These are phyloP conservation scores for Sparus aurata DNA, from an alignment of 2,797 vertebrate genomes.

Conservation along the genomic window DNA sequence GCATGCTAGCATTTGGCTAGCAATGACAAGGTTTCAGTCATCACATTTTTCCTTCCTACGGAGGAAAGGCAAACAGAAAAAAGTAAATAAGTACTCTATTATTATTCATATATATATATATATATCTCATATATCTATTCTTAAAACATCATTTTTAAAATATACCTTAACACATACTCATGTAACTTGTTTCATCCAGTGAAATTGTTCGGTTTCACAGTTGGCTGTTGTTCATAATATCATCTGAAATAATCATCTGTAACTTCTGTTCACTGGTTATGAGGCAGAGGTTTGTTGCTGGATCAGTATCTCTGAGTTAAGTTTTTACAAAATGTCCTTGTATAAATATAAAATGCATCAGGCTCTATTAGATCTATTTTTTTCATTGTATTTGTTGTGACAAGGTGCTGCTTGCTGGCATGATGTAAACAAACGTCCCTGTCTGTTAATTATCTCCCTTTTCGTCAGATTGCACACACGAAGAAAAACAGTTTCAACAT, in stretches of 20 bases:
- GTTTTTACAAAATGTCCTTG: conserved; percentile 78
- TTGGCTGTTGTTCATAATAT: conserved; percentile 51
- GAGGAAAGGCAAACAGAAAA: conserved; percentile 29
- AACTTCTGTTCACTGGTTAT: conserved; percentile 62
- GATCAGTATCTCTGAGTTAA: conserved; percentile 69
- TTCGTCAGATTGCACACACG: conserved; percentile 65
- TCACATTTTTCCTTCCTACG: conserved; percentile 16
- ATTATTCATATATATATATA: neutral
- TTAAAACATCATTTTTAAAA: conserved; percentile 55
- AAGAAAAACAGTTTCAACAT: conserved; percentile 60
- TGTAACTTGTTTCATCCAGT: conserved; percentile 33
- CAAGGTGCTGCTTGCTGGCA: conserved; percentile 57
- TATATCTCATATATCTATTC: conserved; percentile 28
- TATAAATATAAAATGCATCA: conserved; percentile 81
- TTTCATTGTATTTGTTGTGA: conserved; percentile 70
- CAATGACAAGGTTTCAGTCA: conserved; percentile 20
- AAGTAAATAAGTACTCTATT: neutral
- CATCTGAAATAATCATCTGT: conserved; percentile 36
- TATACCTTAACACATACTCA: conserved; percentile 30
- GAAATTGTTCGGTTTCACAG: conserved; percentile 62
- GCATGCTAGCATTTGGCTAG: conserved; percentile 22
- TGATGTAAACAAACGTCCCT: conserved; percentile 64
- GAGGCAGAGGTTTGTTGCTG: conserved; percentile 79
- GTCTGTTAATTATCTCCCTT: conserved; percentile 55
- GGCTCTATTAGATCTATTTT: conserved; percentile 56